Base-by-base conservation (phyloP, 37 sponge, comb jelly and placozoan species). In the Axinella damicornis region DNA sequence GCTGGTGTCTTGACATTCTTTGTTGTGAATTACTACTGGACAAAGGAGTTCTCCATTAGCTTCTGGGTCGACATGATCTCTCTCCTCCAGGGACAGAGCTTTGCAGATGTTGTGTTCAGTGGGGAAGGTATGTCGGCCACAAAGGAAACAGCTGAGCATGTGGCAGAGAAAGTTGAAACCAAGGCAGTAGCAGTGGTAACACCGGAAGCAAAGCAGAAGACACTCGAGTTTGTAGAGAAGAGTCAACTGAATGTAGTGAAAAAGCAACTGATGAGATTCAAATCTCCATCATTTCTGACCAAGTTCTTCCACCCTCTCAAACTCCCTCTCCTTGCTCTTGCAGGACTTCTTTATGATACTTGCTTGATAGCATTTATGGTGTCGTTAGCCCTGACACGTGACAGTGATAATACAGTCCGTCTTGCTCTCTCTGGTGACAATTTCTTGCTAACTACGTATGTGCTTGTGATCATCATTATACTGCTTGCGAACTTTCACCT, bases 61-160 rank as follows among this genome's bases (percentile, higher is more conserved):
- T 77, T 88, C 27, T 88, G 68, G 63, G 38, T 88, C n/a, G 61
- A 88, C 38, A 88, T 88, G 82, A 66, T 82, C 22, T 65, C 77
- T 17, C 24, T 88, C 52, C 77, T 88, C 16, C 83, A 88, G 55
- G 70, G 60, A 38, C 57, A 69, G 28, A 37, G 77, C 27, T 81
- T 88, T 76, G 82, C 89, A 0, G 76, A 81, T 18, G 39, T 77
- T 69, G 82, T 88, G 20, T 88, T 88, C 37, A 59, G 65, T 15
- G 67, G 76, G 0, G 71, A 75, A n/a, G 71, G 53, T 5, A 16
- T 24, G 2, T 36, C 34, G 2, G 34, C 30, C 35, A 32, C 69
- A 30, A 32, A 67, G 28, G 69, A 67, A 5, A 6, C 22, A 67
- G 69, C 69, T 67, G 19, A 33, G 19, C 31, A 32, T 33, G 9